Conservation (phyloP, 2,113 vertebrate species). For the Camelus bactrianus region DNA sequence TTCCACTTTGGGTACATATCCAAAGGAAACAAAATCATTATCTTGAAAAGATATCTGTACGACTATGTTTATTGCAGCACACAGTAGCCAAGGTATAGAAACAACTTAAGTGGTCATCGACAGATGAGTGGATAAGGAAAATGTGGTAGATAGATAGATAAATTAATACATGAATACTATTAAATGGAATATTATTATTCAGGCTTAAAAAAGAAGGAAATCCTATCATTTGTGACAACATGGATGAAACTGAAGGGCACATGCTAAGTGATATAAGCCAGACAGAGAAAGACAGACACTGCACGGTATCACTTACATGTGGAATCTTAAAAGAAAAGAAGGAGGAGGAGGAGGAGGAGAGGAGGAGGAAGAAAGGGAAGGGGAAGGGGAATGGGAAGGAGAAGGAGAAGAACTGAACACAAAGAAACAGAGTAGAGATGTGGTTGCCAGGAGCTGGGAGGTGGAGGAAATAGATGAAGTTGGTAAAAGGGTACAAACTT, state of each 20-base stretch:
- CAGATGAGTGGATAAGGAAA: too few species aligned
- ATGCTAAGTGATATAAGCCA: background rate
- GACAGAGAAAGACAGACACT: background rate
- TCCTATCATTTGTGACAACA: background rate
- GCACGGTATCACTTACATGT: background rate
- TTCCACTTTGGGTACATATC: background rate
- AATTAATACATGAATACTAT: background rate
- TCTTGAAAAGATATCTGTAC: background rate
- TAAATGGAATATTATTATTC: background rate
- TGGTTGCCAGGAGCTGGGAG: background rate
- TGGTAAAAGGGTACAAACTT: background rate
- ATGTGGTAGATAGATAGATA: too few species aligned
- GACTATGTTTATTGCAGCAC: background rate
- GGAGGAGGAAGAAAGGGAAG: too few species aligned
- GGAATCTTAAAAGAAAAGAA: background rate
- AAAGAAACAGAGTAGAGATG: background rate
- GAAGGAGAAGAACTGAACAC: background rate
- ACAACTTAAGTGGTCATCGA: background rate
- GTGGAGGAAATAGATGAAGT: background rate
- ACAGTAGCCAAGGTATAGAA: background rate
- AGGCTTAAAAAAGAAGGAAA: conserved; percentile 5
- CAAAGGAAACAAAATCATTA: background rate
- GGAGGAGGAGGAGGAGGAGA: too few species aligned
- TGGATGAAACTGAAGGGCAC: background rate
- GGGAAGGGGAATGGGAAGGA: too few species aligned